Percentiles rank a stretch among this genome's conserved stretches.
Conservation (phyloP, 23 tunicate genomes). For the Ascidia mentula region DNA sequence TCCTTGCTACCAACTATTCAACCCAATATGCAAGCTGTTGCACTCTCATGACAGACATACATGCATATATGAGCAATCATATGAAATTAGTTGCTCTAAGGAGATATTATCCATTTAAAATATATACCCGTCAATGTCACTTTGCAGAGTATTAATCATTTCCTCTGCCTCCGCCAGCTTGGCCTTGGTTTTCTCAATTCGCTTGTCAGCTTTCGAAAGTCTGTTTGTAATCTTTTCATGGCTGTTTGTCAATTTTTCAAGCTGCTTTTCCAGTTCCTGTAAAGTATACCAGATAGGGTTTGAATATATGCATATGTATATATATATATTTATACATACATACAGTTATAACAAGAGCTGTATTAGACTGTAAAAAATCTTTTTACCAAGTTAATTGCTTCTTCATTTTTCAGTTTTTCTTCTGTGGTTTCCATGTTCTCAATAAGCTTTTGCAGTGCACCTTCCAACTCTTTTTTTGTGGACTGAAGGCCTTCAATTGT, state of each 20-base stretch:
- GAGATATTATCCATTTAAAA: too few species aligned
- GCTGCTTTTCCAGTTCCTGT: slow-evolving; percentile 24
- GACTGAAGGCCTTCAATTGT: slow-evolving; percentile 28
- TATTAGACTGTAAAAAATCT: not conserved
- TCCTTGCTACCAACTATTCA: too few species aligned
- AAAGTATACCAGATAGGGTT: not conserved
- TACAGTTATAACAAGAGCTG: too few species aligned
- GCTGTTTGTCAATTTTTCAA: slow-evolving; percentile 23
- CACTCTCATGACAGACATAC: too few species aligned
- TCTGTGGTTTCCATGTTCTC: slow-evolving; percentile 18
- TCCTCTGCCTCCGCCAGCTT: slow-evolving; percentile 35
- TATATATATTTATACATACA: too few species aligned
- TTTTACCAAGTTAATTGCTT: not conserved
- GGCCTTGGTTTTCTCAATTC: slow-evolving; percentile 43
- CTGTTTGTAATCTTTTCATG: slow-evolving; percentile 26
- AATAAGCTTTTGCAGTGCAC: slow-evolving; percentile 1
- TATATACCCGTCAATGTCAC: slow-evolving; percentile 35
- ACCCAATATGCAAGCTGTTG: too few species aligned
- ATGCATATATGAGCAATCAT: too few species aligned
- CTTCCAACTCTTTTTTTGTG: slow-evolving; percentile 30
- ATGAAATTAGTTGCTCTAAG: too few species aligned
- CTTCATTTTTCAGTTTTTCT: slow-evolving; percentile 9
- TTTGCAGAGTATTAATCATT: slow-evolving; percentile 32
- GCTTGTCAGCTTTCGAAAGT: slow-evolving; percentile 27
- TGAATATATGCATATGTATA: too few species aligned